Conservation (phyloP, 2,113 vertebrate genomes). For the Rhadina sibilatrix region DNA sequence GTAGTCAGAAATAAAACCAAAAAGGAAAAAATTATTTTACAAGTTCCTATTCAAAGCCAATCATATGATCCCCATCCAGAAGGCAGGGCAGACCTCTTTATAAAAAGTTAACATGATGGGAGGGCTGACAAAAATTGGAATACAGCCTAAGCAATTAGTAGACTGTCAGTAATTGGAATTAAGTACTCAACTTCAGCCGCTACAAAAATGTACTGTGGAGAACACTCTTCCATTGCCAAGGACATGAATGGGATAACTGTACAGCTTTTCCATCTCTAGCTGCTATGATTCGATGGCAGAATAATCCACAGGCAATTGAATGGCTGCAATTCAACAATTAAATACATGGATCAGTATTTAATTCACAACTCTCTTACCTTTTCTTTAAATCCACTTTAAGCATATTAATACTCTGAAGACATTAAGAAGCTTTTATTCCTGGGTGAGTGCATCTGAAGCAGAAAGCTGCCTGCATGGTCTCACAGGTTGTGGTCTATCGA, state of each 20-base stretch:
- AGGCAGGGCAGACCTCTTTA: slow-evolving; percentile 14
- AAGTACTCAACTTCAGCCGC: slow-evolving; percentile 48
- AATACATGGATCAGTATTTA: slow-evolving; percentile 56
- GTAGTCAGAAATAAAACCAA: not conserved
- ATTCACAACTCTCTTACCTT: slow-evolving; percentile 39
- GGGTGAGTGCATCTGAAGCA: not conserved
- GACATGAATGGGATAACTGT: slow-evolving; percentile 41
- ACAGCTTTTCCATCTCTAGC: not conserved
- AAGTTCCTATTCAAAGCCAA: not conserved
- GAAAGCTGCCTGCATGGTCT: not conserved
- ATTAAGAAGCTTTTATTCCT: slow-evolving; percentile 23
- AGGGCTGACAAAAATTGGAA: slow-evolving; percentile 53
- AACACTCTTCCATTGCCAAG: slow-evolving; percentile 38
- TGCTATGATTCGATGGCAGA: not conserved
- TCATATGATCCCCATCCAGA: not conserved
- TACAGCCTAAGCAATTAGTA: slow-evolving; percentile 55
- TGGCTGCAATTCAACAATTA: slow-evolving; percentile 17
- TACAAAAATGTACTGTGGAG: not conserved
- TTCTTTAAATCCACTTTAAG: slow-evolving; percentile 28
- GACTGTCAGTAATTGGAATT: slow-evolving; percentile 60
- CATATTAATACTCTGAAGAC: slow-evolving; percentile 28
- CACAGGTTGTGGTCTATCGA: not conserved
- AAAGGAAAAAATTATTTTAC: not conserved
- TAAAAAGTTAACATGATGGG: slow-evolving; percentile 20
- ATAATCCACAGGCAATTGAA: slow-evolving; percentile 31